Conservation (phyloP, 2,797 vertebrate genomes). For the Chiloscyllium punctatum region DNA sequence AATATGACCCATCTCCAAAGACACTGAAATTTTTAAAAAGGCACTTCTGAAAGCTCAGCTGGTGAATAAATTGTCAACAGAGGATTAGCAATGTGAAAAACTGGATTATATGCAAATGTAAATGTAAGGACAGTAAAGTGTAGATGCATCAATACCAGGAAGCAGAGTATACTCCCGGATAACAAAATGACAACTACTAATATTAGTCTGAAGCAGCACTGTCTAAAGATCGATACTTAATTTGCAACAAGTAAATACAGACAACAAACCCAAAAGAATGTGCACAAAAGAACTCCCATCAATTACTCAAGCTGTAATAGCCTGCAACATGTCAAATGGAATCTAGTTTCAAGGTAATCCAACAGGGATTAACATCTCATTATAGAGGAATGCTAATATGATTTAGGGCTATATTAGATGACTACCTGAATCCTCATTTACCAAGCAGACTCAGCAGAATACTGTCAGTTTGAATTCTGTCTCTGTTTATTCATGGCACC, state of each 20-base stretch:
- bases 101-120: background rate
- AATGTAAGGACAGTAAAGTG: background rate
- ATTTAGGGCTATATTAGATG: background rate
- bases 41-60: background rate
- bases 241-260: background rate
- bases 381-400: background rate
- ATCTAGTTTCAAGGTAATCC: background rate
- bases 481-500: background rate
- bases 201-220: background rate
- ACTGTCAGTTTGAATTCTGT: background rate
- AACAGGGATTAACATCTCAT: background rate
- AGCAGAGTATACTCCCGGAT: background rate
- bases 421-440: background rate
- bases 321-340: background rate
- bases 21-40: background rate
- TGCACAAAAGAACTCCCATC: background rate
- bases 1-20: background rate
- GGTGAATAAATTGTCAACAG: too few relatives aligned
- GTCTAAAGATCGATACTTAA: constrained; percentile 23
- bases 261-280: background rate
- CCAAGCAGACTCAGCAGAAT: background rate
- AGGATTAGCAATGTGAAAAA: background rate
- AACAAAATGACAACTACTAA: constrained; percentile 8
- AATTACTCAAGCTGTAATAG: background rate
- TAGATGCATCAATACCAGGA: background rate